Evolutionary conservation across 2,888 invertebrate species (phyloP).

Genomic region (Hydropsyche betteni): DNA sequence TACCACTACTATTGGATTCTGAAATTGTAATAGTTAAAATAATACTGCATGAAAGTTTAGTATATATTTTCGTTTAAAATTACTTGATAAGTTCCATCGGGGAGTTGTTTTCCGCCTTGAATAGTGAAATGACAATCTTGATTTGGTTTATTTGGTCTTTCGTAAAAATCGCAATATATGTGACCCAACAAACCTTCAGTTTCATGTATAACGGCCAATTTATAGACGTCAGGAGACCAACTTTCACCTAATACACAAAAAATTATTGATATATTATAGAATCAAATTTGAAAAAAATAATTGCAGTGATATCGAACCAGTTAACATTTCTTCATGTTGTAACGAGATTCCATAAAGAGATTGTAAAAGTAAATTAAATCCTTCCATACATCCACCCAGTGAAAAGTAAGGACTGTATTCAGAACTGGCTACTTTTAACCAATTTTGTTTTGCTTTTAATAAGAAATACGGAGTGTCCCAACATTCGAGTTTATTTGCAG

Average conservation of each 20-base stretch:
- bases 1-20: constrained; percentile 91
- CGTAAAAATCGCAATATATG: constrained; percentile 97
- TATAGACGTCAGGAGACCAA: constrained; percentile 90
- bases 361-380: constrained; percentile 88
- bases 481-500: constrained; percentile 60
- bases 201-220: constrained; percentile 88
- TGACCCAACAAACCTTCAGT: constrained; percentile 85
- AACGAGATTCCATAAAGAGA: constrained; percentile 84
- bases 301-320: constrained; percentile 60
- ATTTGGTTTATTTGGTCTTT: constrained; percentile 88
- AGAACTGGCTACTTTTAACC: constrained; percentile 73
- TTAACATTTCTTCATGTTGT: constrained; percentile 74
- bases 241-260: constrained; percentile 71
- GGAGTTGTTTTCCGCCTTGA: constrained; percentile 83
- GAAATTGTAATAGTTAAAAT: constrained; percentile 43
- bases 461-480: constrained; percentile 94
- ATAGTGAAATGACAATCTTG: constrained; percentile 99
- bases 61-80: constrained; percentile 4
- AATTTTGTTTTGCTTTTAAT: constrained; percentile 75
- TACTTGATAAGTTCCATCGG: constrained; percentile 85
- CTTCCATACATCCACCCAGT: constrained; percentile 96
- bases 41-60: neutral
- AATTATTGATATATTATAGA: neutral
- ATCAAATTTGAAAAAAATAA: neutral
- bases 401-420: constrained; percentile 89